These are phyloP conservation scores for Urosaurus nigricauda DNA, from an alignment of 2,797 vertebrate genomes.

Conservation along the genomic window DNA sequence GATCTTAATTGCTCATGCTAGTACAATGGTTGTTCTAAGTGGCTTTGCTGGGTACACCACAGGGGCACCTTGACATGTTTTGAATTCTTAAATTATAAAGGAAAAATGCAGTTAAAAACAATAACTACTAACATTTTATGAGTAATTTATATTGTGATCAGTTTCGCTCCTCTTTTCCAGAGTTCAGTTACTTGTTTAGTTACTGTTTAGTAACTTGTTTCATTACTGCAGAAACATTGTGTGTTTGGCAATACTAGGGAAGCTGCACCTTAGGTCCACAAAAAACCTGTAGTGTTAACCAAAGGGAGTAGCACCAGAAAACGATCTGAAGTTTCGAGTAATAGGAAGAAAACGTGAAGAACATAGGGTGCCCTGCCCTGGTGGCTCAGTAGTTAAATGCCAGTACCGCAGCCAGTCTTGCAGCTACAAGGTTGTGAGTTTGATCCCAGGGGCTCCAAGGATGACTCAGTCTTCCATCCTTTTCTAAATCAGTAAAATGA, in stretches of 20 bases:
- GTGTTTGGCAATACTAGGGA: no score
- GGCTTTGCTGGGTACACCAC: neutral
- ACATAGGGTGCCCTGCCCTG: no score
- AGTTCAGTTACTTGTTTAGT: no score
- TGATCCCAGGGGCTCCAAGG: no score
- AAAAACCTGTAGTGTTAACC: neutral
- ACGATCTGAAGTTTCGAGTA: no score
- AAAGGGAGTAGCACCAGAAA: neutral
- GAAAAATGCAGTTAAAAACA: neutral
- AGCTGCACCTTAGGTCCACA: neutral
- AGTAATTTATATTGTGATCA: neutral
- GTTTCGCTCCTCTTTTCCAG: neutral
- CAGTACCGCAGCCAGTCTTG: no score
- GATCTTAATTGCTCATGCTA: conserved; percentile 20
- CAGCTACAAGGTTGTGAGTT: no score
- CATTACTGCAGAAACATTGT: neutral
- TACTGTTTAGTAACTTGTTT: no score
- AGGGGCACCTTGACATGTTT: conserved; percentile 27
- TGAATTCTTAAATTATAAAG: conserved; percentile 35
- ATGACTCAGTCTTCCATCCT: no score
- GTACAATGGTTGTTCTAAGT: conserved; percentile 16
- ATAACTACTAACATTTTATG: neutral
- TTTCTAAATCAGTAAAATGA: no score
- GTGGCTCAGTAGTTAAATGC: no score
- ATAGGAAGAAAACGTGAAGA: neutral